These are phyloP conservation scores for Protomyctophum bolini DNA, from an alignment of 2,113 vertebrate genomes.

Conservation along the genomic window DNA sequence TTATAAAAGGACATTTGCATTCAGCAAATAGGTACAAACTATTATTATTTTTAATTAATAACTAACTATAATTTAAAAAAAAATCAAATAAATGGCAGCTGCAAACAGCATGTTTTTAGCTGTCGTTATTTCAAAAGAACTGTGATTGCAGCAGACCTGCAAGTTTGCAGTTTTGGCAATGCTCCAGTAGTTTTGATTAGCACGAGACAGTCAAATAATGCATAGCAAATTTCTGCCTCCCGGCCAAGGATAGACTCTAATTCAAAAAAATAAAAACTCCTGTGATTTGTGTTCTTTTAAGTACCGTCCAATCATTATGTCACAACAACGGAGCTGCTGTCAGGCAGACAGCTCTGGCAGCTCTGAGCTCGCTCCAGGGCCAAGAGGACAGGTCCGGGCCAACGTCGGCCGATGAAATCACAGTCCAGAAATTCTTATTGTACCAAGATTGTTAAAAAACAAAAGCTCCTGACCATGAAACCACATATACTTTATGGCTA, in stretches of 20 bases:
- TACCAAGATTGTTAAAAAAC: neutral
- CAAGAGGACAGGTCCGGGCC: neutral
- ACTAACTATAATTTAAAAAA: too few species aligned
- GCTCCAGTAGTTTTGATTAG: slow-evolving; percentile 18
- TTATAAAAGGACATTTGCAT: too few species aligned
- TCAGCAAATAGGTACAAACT: too few species aligned
- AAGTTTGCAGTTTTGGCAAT: neutral
- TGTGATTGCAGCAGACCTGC: slow-evolving; percentile 2
- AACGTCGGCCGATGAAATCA: slow-evolving; percentile 15
- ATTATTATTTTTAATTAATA: too few species aligned
- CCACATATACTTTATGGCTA: neutral
- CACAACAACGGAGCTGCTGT: slow-evolving; percentile 19
- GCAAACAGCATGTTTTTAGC: neutral
- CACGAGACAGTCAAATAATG: slow-evolving; percentile 39
- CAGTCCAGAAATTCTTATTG: neutral
- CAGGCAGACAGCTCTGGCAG: neutral
- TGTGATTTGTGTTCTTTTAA: slow-evolving; percentile 33
- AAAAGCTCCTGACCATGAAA: slow-evolving; percentile 10
- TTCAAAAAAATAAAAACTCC: slow-evolving; percentile 20
- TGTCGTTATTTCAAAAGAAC: neutral
- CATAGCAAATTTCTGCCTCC: slow-evolving; percentile 28
- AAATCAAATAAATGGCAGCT: too few species aligned
- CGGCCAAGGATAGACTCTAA: slow-evolving; percentile 28
- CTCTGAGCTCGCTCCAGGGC: too few species aligned
- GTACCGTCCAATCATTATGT: slow-evolving; percentile 31